phyloP scores from a whole-genome alignment of 2,797 vertebrate genomes.

The Eospalax fontanierii region DNA sequence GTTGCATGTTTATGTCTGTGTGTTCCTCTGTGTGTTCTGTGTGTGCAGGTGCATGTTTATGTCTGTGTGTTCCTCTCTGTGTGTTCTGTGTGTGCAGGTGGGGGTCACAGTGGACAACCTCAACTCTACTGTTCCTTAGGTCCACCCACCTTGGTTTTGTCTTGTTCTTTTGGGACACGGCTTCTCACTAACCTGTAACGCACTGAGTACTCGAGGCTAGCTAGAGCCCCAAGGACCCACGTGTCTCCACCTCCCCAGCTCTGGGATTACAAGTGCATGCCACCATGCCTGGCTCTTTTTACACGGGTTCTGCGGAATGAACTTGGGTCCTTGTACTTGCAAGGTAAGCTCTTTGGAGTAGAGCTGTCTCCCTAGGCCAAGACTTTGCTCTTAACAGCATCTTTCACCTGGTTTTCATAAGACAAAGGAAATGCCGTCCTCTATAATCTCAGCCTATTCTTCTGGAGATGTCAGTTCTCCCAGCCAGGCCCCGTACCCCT shows the following conservation, averaged over 20 bases:
- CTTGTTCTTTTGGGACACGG: not conserved
- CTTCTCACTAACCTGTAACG: not conserved
- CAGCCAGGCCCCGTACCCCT: too few species aligned
- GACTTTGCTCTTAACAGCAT: not conserved
- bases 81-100: not conserved
- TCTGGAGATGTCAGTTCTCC: not conserved
- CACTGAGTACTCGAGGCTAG: not conserved
- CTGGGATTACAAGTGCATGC: not conserved
- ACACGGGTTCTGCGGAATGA: not conserved
- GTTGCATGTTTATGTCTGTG: too few species aligned
- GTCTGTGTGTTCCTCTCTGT: too few species aligned
- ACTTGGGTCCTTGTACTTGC: not conserved
- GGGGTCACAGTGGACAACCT: not conserved
- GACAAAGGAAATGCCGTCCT: not conserved
- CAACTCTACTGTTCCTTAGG: not conserved
- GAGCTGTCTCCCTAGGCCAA: not conserved
- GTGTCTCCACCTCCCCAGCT: too few species aligned
- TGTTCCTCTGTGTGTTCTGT: too few species aligned
- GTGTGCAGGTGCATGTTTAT: too few species aligned
- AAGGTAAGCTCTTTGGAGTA: not conserved
- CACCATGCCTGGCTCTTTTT: not conserved
- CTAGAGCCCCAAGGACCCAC: too few species aligned
- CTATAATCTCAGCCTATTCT: not conserved
- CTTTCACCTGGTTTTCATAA: not conserved
- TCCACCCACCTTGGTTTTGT: not conserved